Evolutionary conservation across 2,888 invertebrate species (phyloP).

Genomic region (Mesoligia furuncula): DNA sequence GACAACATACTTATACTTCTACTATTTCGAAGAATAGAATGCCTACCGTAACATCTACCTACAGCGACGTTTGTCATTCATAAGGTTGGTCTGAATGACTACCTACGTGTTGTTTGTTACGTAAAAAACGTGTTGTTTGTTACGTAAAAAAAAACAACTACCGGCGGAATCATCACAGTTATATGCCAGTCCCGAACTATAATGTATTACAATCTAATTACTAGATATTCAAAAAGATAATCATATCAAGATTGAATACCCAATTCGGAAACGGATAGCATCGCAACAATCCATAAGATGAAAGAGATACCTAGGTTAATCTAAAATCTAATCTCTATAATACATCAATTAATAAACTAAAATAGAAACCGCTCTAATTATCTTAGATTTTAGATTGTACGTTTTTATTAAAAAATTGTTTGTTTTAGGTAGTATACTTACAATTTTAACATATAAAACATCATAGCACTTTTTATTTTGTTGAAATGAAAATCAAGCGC

Average conservation of each 20-base stretch:
- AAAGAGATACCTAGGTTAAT: constrained; percentile 17
- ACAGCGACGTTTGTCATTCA: not conserved
- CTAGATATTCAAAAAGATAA: constrained; percentile 49
- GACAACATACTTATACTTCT: not conserved
- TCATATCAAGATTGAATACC: constrained; percentile 54
- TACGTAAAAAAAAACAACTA: constrained; percentile 27
- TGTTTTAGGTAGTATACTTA: not conserved
- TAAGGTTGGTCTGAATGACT: not conserved
- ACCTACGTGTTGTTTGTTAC: constrained; percentile 9
- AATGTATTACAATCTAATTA: constrained; percentile 57
- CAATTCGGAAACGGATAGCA: constrained; percentile 68
- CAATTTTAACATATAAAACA: constrained; percentile 9
- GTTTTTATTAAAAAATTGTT: constrained; percentile 20
- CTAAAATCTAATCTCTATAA: constrained; percentile 44
- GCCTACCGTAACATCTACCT: no score
- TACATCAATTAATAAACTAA: constrained; percentile 33
- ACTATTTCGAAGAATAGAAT: constrained; percentile 4
- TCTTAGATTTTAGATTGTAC: constrained; percentile 28
- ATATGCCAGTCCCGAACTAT: constrained; percentile 14
- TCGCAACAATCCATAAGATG: constrained; percentile 41
- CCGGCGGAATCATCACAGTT: constrained; percentile 47
- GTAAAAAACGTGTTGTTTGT: constrained; percentile 17
- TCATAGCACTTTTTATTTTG: not conserved
- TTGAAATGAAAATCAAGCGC: not conserved
- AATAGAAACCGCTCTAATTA: constrained; percentile 49